A percentile compares a stretch with the other conserved stretches of the same genome.
Evolutionary conservation across 2,888 invertebrate species (phyloP).

Genomic region (Pterobdella sp.): DNA sequence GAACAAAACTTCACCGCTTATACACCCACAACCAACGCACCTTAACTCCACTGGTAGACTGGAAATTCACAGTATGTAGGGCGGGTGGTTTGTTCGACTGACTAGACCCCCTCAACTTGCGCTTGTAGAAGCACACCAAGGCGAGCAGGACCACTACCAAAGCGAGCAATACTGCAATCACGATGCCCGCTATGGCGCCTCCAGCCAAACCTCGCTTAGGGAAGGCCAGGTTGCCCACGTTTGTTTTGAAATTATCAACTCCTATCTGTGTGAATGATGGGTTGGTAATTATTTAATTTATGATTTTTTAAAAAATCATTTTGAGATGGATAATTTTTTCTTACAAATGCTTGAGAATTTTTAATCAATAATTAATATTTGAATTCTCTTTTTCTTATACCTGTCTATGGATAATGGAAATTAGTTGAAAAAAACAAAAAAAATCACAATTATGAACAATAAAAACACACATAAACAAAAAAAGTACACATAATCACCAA

Average conservation of each 20-base stretch:
- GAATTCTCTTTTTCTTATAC: no score
- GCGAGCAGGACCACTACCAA: conserved; percentile 44
- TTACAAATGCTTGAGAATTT: no score
- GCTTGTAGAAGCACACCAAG: conserved; percentile 42
- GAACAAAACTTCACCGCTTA: background rate
- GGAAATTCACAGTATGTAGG: background rate
- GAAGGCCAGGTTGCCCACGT: conserved; percentile 42
- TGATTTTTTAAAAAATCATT: background rate
- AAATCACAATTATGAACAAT: no score
- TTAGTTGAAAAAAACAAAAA: no score
- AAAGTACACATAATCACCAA: no score
- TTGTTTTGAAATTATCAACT: conserved; percentile 40
- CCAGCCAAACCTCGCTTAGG: conserved; percentile 40
- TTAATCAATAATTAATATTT: no score
- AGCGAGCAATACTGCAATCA: conserved; percentile 45
- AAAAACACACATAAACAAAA: no score
- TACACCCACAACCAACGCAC: background rate
- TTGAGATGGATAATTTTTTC: no score
- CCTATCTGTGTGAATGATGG: conserved; percentile 39
- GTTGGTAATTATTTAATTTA: background rate
- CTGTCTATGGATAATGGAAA: no score
- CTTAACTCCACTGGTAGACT: background rate
- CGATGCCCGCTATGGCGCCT: conserved; percentile 44
- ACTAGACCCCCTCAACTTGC: conserved; percentile 1
- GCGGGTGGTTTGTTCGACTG: background rate